Percentiles rank a stretch among this genome's conserved stretches.
phyloP scores from a whole-genome alignment of 1,140 invertebrate species.

The Maniola jurtina region DNA sequence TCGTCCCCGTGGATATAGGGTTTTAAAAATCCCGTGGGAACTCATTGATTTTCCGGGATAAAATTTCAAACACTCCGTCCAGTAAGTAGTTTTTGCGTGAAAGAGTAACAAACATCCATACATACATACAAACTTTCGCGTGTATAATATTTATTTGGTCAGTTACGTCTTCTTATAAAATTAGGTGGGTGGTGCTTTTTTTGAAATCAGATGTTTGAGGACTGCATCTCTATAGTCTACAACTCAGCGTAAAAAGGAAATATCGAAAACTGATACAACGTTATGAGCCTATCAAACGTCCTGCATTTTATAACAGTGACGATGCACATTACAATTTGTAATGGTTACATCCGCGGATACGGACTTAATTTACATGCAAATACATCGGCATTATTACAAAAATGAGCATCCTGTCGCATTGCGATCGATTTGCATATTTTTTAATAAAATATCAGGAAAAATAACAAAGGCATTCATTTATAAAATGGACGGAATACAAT shows the following conservation, averaged over 20 bases:
- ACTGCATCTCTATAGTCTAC: too few relatives aligned
- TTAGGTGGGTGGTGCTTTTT: too few relatives aligned
- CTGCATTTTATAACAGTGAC: conserved; percentile 60
- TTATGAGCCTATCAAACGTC: conserved; percentile 47
- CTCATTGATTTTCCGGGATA: too few relatives aligned
- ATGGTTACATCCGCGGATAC: conserved; percentile 66
- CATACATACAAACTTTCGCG: too few relatives aligned
- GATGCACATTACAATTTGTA: conserved; percentile 67
- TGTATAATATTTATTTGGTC: too few relatives aligned
- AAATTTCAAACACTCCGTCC: too few relatives aligned
- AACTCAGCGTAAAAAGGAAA: conserved; percentile 12
- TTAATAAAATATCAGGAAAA: conserved; percentile 68
- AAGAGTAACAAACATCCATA: too few relatives aligned
- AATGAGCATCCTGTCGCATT: conserved; percentile 71
- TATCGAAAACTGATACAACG: conserved; percentile 33
- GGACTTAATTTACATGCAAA: conserved; percentile 73
- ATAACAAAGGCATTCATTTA: conserved; percentile 67
- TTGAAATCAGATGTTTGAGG: too few relatives aligned
- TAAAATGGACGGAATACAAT: conserved; percentile 57
- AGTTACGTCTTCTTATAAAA: too few relatives aligned
- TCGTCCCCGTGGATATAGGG: too few relatives aligned
- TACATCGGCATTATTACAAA: conserved; percentile 72
- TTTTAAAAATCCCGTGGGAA: too few relatives aligned
- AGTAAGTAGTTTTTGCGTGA: too few relatives aligned
- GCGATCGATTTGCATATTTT: conserved; percentile 78